Evolutionary conservation across 2,113 vertebrate species (phyloP), one percentile per base, ranked within the genome.

Genomic region (Ochotona princeps): DNA sequence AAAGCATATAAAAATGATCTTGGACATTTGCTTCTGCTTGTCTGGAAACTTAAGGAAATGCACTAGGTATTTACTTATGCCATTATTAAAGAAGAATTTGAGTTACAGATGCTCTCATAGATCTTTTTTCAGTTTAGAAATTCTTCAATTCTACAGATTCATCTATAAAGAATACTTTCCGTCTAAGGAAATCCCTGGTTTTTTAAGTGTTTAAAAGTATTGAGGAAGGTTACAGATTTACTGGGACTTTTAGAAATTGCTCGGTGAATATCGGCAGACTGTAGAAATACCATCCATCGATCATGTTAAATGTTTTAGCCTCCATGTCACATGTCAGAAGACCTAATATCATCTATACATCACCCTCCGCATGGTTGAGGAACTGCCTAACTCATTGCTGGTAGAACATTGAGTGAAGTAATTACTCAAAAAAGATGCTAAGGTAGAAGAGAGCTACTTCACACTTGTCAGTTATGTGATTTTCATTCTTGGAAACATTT

Each of bases 401-500:
- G 66, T 80, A 80, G 94, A 94, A 94, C 61, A 93, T 82, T 96
- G 85, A 92, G 81, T 79, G 85, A 95, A 84, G 93, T 93, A 96
- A 95, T 94, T 96, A 94, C 92, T 95, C 82, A 90, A 92, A 91
- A 95, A 90, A 79, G 88, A 92, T 75, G 95, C 73, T 91, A 69
- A 91, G 87, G 92, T 78, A 84, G 85, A 92, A 83, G 82, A 90
- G 84, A 80, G n/a, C 63, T 74, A 69, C 92, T 96, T 86, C 79
- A 65, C 85, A 86, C 70, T 95, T 96, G 90, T 90, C 96, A 94
- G 49, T 69, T 92, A 85, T 1, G 67, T 1, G 21, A 86, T 95
- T 94, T 96, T 95, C 94, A 86, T 92, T 96, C 84, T 90, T 70
- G 10, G 84, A 97, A 96, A 90, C 94, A 92, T 93, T 96, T 91